A percentile compares a stretch with the other conserved stretches of the same genome.
These are phyloP conservation scores for Brachypodius melanocephalos DNA, from an alignment of 2,113 vertebrate genomes.

Conservation along the genomic window DNA sequence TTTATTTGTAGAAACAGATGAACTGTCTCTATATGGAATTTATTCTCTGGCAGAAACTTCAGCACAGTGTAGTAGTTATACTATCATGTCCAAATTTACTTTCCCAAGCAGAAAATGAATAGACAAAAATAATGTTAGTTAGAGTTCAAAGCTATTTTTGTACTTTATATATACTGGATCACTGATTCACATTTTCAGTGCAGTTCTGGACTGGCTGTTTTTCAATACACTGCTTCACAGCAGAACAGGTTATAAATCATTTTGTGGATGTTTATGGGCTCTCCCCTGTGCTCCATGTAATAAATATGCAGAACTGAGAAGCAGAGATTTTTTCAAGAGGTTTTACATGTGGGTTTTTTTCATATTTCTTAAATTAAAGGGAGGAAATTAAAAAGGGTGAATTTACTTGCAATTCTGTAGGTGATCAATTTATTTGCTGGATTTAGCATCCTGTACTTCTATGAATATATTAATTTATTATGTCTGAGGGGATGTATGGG, in stretches of 20 bases:
- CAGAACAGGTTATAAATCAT: not conserved
- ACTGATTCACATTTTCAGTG: not conserved
- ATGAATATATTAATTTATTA: not conserved
- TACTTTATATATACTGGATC: not conserved
- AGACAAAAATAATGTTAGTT: not conserved
- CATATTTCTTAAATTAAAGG: not conserved
- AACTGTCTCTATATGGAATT: not conserved
- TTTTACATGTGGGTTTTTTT: not conserved
- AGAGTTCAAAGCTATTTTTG: not conserved
- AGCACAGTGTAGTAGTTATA: not conserved
- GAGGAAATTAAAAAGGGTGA: not conserved
- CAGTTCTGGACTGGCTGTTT: not conserved
- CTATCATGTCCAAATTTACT: not conserved
- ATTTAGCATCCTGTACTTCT: not conserved
- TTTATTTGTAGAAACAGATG: not conserved
- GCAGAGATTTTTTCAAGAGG: not conserved
- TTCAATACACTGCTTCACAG: not conserved
- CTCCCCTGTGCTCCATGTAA: not conserved
- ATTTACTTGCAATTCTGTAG: not conserved
- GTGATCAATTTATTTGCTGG: not conserved
- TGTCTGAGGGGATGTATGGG: not conserved
- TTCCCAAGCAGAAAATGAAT: not conserved
- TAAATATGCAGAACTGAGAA: not conserved
- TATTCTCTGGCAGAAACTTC: not conserved
- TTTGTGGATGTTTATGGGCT: not conserved